These are phyloP conservation scores for Chaenogobius annularis DNA, from an alignment of 2,113 vertebrate species.

Conservation along the genomic window DNA sequence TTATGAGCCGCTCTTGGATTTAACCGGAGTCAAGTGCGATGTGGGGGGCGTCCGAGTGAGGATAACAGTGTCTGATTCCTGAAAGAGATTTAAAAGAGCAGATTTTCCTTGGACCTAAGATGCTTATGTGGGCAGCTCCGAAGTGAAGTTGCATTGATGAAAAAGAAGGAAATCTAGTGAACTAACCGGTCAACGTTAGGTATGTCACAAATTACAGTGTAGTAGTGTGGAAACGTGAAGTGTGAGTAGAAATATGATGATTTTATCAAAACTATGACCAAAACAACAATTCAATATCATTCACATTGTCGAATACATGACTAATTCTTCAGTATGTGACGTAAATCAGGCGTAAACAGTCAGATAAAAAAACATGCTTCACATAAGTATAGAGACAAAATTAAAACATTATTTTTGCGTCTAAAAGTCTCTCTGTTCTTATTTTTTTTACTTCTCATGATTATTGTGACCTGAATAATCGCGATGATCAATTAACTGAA, in stretches of 20 bases:
- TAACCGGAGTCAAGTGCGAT: conserved; percentile 36
- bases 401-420: too few species aligned
- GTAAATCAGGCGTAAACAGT: too few species aligned
- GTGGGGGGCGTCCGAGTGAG: conserved; percentile 12
- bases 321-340: too few species aligned
- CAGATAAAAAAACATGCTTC: too few species aligned
- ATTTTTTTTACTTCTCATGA: not conserved
- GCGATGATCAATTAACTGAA: too few species aligned
- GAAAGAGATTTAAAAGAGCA: conserved; percentile 12
- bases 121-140: conserved; percentile 15
- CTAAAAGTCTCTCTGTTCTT: too few species aligned
- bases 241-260: too few species aligned
- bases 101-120: conserved; percentile 13
- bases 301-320: too few species aligned
- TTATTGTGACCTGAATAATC: not conserved
- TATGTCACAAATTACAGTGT: too few species aligned
- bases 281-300: not conserved
- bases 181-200: too few species aligned
- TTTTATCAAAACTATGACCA: not conserved
- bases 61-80: not conserved
- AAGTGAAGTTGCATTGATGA: not conserved
- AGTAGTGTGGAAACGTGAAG: too few species aligned
- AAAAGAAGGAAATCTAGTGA: not conserved
- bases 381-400: too few species aligned
- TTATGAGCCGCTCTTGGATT: conserved; percentile 41